Percentiles rank a stretch among this genome's conserved stretches.
Conservation (phyloP, 2,113 vertebrate genomes). For the Oenanthe oenanthe region DNA sequence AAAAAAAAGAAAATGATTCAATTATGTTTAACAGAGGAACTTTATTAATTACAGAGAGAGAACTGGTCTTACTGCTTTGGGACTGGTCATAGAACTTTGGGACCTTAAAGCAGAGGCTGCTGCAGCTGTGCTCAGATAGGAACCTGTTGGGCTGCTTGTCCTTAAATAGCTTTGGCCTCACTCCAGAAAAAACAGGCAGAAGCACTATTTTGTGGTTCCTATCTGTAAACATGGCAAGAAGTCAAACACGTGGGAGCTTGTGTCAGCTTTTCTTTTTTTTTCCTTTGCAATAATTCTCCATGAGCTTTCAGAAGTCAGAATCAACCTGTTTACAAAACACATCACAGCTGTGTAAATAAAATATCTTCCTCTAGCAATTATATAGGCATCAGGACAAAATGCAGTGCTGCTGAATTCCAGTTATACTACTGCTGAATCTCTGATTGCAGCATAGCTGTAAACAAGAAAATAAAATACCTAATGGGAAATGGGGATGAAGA, state of each 20-base stretch:
- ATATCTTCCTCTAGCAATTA: background rate
- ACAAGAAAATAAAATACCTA: background rate
- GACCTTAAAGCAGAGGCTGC: background rate
- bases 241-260: background rate
- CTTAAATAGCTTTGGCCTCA: background rate
- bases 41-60: background rate
- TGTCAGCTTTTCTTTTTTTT: background rate
- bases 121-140: background rate
- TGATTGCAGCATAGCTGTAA: background rate
- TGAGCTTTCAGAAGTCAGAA: background rate
- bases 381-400: background rate
- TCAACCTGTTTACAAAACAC: background rate
- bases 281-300: background rate
- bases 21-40: background rate
- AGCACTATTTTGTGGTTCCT: background rate
- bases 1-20: background rate
- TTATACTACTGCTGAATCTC: background rate
- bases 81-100: background rate
- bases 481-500: background rate
- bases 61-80: background rate
- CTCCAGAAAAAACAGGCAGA: background rate
- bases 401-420: background rate
- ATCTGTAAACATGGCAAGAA: background rate
- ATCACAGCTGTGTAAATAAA: conserved; percentile 19
- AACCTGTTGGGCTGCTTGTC: background rate